Base-by-base conservation (phyloP, 2,113 vertebrate genomes). In the Lonchura striata region DNA sequence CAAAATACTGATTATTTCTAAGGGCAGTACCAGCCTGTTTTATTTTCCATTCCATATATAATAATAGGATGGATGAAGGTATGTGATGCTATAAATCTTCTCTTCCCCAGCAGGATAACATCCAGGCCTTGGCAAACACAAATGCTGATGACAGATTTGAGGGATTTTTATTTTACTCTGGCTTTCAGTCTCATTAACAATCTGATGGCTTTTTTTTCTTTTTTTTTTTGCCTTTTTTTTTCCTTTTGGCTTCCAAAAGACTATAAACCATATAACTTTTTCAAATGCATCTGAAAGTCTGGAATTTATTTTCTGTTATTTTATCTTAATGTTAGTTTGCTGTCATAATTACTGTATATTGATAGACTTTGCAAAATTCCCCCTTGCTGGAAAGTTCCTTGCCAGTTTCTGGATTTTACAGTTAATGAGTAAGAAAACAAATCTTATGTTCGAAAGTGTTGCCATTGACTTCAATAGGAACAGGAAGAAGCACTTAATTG, bases 121-220 rank as follows among this genome's bases (percentile, higher is more conserved):
- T 95, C 82, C 84, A 95, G 92, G 84, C 91, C 63, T 94, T 96
- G 94, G 94, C 94, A 88, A 89, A 81, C 53, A 65, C 2, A 8
- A 81, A 81, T 66, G 52, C 72, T 6, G 57, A 87, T 96, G 93
- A 95, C 88, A 82, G 86, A 88, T 94, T 91, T 90, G 87, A 92
- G 68, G 65, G 78, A 85, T 94, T 95, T 95, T 95, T 94, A 72
- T 94, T 94, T 86, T 96, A 74, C 59, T 86, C 82, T 92, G 75
- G 59, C 60, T 92, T 96, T 97, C 60, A 59, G 72, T 96, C 92
- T 95, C 90, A 94, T 96, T 94, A 97, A 95, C 84, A 95, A 79
- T 91, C 78, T 61, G 68, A 82, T 84, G 76, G 46, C 57, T 60
- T 80, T 77, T 82, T 53, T n/a, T 44, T 44, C n/a, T n/a, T 44